Percentiles rank a stretch among this genome's conserved stretches.
Evolutionary conservation across 1,140 invertebrate species (phyloP).

Genomic region (Ridgeia piscesae): DNA sequence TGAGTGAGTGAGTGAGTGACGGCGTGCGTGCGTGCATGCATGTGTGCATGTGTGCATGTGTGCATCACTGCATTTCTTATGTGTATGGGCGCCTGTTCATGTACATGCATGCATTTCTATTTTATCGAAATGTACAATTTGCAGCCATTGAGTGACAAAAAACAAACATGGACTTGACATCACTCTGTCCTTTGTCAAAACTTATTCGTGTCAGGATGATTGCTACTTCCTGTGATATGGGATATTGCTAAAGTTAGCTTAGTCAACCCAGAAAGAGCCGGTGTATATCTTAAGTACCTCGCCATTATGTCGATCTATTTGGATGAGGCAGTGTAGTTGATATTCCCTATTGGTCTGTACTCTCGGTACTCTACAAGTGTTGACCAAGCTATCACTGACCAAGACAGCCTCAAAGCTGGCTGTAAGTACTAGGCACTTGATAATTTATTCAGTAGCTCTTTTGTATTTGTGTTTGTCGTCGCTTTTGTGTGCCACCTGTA

Average conservation of each 20-base stretch:
- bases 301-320: neutral
- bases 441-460: neutral
- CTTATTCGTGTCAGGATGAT: neutral
- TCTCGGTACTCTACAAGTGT: neutral
- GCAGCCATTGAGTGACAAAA: neutral
- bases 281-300: neutral
- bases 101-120: neutral
- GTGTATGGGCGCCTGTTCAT: neutral
- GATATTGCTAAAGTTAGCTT: neutral
- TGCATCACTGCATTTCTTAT: neutral
- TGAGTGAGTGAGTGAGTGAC: no score
- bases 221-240: neutral
- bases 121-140: neutral
- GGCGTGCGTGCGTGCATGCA: no score
- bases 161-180: neutral
- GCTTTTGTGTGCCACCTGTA: neutral
- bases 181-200: no score
- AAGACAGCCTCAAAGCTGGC: neutral
- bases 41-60: neutral
- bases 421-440: neutral
- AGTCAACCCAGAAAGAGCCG: neutral
- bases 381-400: neutral
- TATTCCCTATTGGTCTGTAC: neutral
- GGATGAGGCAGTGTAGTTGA: neutral
- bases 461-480: neutral